These are phyloP conservation scores for Nomada fucata DNA, from an alignment of 2,888 invertebrate species.

Conservation along the genomic window DNA sequence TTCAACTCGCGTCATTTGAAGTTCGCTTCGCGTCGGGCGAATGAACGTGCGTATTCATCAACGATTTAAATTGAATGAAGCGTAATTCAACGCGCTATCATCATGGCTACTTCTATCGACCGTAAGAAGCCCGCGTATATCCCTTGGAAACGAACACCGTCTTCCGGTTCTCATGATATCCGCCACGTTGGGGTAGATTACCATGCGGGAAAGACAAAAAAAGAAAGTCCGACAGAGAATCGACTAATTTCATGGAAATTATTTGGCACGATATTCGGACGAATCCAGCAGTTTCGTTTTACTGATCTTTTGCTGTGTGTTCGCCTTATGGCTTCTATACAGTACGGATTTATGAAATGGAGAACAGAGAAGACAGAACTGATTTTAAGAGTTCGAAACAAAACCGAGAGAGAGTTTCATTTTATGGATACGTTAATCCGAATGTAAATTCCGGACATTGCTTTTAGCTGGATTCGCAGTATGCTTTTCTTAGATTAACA, in stretches of 20 bases:
- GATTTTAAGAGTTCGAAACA: no score
- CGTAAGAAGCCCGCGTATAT: conserved; percentile 30
- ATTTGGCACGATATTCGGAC: no score
- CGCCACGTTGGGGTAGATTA: background rate
- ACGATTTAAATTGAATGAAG: conserved; percentile 55
- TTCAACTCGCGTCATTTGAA: conserved; percentile 55
- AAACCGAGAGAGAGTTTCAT: no score
- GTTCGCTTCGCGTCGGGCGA: conserved; percentile 61
- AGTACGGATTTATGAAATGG: no score
- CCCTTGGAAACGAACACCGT: conserved; percentile 32
- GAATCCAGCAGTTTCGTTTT: no score
- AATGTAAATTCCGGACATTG: no score
- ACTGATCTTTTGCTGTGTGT: no score
- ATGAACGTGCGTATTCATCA: conserved; percentile 62
- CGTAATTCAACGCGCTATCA: conserved; percentile 50
- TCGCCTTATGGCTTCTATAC: no score
- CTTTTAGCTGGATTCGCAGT: no score
- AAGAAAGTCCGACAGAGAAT: background rate
- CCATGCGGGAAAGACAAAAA: background rate
- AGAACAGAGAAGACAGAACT: no score
- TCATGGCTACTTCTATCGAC: conserved; percentile 33
- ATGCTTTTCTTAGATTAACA: no score
- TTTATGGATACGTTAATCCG: no score
- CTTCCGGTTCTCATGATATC: conserved; percentile 19
- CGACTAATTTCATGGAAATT: background rate